These are phyloP conservation scores for Otolemur garnettii DNA, from an alignment of 2,113 vertebrate genomes.

Conservation along the genomic window DNA sequence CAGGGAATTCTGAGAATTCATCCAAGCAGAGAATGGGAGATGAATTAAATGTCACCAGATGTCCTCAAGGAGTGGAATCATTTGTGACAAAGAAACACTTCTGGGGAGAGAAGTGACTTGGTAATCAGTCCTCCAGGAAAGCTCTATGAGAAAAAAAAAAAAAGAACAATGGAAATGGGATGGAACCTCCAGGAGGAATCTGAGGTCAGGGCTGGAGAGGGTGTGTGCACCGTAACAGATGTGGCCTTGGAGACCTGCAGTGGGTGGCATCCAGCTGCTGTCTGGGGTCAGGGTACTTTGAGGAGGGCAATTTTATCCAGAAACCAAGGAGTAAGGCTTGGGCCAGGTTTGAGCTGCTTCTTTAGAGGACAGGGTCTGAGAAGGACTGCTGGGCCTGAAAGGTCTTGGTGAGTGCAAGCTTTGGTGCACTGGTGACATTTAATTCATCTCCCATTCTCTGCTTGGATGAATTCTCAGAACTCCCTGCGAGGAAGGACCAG, in stretches of 20 bases:
- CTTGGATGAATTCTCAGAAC: background rate
- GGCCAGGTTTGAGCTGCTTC: background rate
- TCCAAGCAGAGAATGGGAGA: slow-evolving; percentile 54
- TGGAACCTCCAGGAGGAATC: background rate
- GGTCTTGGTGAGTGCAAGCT: background rate
- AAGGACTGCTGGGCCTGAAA: background rate
- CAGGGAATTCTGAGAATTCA: background rate
- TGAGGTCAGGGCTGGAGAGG: background rate
- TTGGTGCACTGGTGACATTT: slow-evolving; percentile 18
- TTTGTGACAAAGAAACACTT: slow-evolving; percentile 50
- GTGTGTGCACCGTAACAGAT: rapidly evolving
- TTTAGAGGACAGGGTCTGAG: background rate
- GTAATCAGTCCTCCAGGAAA: slow-evolving; percentile 44
- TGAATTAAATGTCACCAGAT: slow-evolving; percentile 66
- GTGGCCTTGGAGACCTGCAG: rapidly evolving
- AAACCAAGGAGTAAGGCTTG: background rate
- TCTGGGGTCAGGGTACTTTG: background rate
- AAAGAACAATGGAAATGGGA: background rate
- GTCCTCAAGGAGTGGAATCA: slow-evolving; percentile 36
- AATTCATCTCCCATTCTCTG: slow-evolving; percentile 68
- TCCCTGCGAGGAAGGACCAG: slow-evolving; percentile 10
- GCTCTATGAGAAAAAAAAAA: background rate
- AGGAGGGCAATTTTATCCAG: background rate
- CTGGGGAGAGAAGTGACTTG: background rate
- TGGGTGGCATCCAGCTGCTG: rapidly evolving